These are phyloP conservation scores for Ceyx erithaca DNA, from an alignment of 2,797 vertebrate species.

Conservation along the genomic window DNA sequence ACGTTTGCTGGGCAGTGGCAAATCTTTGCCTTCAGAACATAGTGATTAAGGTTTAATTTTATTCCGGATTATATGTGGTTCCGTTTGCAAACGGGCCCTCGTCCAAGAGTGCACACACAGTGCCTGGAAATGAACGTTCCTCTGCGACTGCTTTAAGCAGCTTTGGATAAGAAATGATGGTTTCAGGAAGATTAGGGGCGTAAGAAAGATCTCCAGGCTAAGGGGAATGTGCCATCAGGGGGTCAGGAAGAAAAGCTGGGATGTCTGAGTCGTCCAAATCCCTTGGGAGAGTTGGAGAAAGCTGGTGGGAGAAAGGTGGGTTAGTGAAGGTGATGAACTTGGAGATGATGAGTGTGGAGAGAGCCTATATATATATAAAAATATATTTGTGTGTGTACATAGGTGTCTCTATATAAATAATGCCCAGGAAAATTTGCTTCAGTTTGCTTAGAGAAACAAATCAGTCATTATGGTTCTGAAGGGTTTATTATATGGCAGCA, in stretches of 20 bases:
- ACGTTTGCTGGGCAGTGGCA: not conserved
- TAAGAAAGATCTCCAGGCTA: not conserved
- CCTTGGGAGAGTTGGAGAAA: not conserved
- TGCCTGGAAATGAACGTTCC: conserved; percentile 24
- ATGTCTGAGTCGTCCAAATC: not conserved
- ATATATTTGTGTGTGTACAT: accelerated
- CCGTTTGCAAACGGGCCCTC: not conserved
- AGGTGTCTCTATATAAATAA: not conserved
- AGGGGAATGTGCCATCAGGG: not conserved
- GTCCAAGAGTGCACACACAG: not conserved
- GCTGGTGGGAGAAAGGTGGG: not conserved
- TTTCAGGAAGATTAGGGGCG: conserved; percentile 27
- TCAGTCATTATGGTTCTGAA: not conserved
- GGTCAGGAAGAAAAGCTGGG: not conserved
- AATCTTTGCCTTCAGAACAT: not conserved
- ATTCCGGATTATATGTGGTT: conserved; percentile 31
- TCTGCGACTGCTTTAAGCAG: conserved; percentile 1
- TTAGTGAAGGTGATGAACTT: not conserved
- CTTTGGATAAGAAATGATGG: conserved; percentile 60
- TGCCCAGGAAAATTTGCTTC: not conserved
- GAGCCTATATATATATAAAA: accelerated
- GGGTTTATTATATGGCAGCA: not conserved
- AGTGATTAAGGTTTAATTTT: conserved; percentile 58
- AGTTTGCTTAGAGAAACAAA: not conserved
- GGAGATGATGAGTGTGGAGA: not conserved